Evolutionary conservation across 2,888 invertebrate species (phyloP), one percentile per base, ranked within the genome.

Genomic region (Agonum fuliginosum): DNA sequence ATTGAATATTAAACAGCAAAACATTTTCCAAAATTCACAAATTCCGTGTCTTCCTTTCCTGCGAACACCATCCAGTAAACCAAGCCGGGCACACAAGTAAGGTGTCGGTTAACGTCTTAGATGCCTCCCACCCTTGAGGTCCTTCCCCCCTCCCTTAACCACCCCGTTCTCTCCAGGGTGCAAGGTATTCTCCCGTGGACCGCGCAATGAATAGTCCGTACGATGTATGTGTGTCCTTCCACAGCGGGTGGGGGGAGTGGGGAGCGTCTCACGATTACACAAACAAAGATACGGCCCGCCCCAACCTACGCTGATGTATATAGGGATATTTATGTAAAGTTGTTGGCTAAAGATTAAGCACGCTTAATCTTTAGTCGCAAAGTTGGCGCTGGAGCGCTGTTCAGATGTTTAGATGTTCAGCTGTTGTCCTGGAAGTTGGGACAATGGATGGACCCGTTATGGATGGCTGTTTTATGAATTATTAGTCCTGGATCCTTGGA

Each of bases 241-340:
- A 74, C 48, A 19, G 46, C 71, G 14, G 72, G 34, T 22, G 19
- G 62, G 62, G 14, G 34, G 37, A n/a, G 20, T 48, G 62, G 67
- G 48, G 65, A 43, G 20, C 41, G 67, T 65, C 46, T 46, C 62
- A 65, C 65, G 83, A 84, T 84, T 84, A 84, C 83, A 83, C 83
- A 83, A 83, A 84, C 84, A 84, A 84, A 85, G 85, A 85, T 84
- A 84, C 83, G 84, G 84, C 83, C 83, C 82, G 81, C 81, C 80
- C 74, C 79, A 74, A 79, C 80, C 79, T 80, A 79, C 79, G 37
- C 41, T 80, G 82, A 81, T 83, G 84, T 83, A 83, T 84, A 84
- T 83, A 82, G 83, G 84, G 83, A 85, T 85, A 85, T 85, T 85
- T 85, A 85, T 85, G 84, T 85, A 85, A 58, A 58, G 27, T 58